These are phyloP conservation scores for Poecile montanus DNA, from an alignment of 2,797 vertebrate genomes.

Conservation along the genomic window DNA sequence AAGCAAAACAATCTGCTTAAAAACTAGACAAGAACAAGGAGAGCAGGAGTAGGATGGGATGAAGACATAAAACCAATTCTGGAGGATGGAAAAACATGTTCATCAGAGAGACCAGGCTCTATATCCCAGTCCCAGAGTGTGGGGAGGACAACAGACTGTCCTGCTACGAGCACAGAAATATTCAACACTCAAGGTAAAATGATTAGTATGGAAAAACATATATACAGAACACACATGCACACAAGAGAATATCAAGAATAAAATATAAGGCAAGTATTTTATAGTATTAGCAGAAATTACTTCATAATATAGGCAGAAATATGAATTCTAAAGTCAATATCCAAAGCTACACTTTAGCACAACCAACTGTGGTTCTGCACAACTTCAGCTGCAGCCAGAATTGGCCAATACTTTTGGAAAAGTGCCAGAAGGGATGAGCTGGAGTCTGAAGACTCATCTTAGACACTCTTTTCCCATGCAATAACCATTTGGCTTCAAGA, in stretches of 20 bases:
- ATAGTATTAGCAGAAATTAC: background rate
- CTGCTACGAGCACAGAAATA: background rate
- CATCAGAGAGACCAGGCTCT: background rate
- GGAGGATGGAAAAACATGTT: background rate
- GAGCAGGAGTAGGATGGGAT: background rate
- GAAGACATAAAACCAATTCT: background rate
- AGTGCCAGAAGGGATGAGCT: background rate
- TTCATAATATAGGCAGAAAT: background rate
- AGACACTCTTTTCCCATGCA: background rate
- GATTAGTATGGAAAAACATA: background rate
- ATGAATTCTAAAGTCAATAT: background rate
- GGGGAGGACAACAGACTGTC: background rate
- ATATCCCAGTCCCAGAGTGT: background rate
- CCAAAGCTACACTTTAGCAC: background rate
- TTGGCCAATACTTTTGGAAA: background rate
- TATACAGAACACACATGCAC: background rate
- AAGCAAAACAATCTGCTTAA: conserved; percentile 62
- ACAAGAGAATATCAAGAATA: background rate
- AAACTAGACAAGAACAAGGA: conserved; percentile 29
- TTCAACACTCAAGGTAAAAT: background rate
- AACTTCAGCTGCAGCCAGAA: background rate
- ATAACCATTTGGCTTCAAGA: background rate
- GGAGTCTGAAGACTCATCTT: background rate
- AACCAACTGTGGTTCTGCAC: background rate
- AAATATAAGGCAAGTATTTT: background rate